Conservation (phyloP, 2,888 invertebrate genomes). For the Nomada flava region DNA sequence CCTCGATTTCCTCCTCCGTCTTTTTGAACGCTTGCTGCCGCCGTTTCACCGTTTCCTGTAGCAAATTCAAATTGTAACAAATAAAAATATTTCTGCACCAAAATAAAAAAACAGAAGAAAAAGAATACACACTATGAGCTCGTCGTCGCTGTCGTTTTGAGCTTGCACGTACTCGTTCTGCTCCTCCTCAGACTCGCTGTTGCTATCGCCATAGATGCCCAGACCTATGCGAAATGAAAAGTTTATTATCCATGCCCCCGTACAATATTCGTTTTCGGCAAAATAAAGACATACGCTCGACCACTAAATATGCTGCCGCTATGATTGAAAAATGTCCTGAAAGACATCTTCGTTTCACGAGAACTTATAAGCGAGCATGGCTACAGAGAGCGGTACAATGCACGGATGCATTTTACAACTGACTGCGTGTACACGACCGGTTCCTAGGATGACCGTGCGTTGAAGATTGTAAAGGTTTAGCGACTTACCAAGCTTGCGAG, state of each 20-base stretch:
- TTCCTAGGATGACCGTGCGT: slow-evolving; percentile 76
- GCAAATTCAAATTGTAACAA: slow-evolving; percentile 19
- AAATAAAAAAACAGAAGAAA: no score
- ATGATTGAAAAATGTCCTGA: slow-evolving; percentile 64
- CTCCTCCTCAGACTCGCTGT: slow-evolving; percentile 85
- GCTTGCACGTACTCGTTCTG: slow-evolving; percentile 84
- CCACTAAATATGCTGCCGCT: slow-evolving; percentile 65
- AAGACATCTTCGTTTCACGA: slow-evolving; percentile 62
- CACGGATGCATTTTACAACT: slow-evolving; percentile 53
- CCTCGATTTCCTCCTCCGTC: slow-evolving; percentile 92
- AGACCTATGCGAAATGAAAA: slow-evolving; percentile 88
- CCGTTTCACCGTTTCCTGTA: slow-evolving; percentile 87
- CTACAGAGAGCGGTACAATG: slow-evolving; percentile 48
- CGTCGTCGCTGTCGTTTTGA: slow-evolving; percentile 88
- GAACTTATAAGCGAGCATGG: slow-evolving; percentile 62
- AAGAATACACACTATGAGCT: slow-evolving; percentile 87
- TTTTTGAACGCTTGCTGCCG: slow-evolving; percentile 89
- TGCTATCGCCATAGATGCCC: slow-evolving; percentile 92
- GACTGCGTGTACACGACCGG: slow-evolving; percentile 61
- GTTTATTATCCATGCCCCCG: slow-evolving; percentile 48
- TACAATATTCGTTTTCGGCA: neutral
- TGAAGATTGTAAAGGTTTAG: slow-evolving; percentile 67
- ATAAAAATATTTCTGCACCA: neutral
- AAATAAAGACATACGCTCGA: slow-evolving; percentile 65
- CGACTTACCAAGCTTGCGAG: slow-evolving; percentile 95